phyloP scores from a whole-genome alignment of 2,888 invertebrate genomes.

The Nasonia oneida region DNA sequence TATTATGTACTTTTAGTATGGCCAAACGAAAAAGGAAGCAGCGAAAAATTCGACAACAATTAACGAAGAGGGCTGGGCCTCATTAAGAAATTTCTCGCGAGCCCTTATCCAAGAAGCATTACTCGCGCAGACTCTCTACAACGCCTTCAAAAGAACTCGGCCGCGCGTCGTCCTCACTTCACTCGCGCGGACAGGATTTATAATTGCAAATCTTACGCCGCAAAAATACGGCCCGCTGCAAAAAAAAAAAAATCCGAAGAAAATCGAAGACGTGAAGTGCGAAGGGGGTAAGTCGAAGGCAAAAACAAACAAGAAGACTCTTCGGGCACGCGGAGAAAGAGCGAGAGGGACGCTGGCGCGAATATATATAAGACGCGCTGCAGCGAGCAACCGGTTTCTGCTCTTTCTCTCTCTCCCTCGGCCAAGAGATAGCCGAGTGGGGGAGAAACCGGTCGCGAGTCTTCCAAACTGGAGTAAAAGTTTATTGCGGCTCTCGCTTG shows the following conservation, averaged over 20 bases:
- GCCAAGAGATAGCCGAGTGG: slow-evolving; percentile 28
- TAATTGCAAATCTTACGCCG: background rate
- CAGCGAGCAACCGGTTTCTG: background rate
- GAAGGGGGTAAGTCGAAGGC: background rate
- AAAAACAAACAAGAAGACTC: background rate
- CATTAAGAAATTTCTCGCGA: slow-evolving; percentile 4
- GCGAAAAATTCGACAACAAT: background rate
- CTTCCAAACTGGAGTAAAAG: slow-evolving; percentile 76
- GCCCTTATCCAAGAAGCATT: background rate
- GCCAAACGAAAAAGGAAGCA: background rate
- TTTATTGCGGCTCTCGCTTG: slow-evolving; percentile 63
- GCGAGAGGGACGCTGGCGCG: background rate
- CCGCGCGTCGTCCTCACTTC: background rate
- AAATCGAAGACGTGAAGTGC: slow-evolving; percentile 16
- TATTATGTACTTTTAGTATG: background rate
- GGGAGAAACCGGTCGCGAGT: slow-evolving; percentile 70
- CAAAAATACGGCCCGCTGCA: background rate
- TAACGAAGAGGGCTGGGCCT: background rate
- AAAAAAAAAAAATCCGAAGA: background rate
- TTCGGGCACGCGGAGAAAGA: background rate
- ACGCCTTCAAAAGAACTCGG: background rate
- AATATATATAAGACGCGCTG: background rate
- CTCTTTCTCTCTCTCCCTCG: background rate
- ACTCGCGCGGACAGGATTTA: background rate
- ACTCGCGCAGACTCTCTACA: background rate